Evolutionary conservation across 2,888 invertebrate genomes (phyloP).

Genomic region (Vanessa cardui): DNA sequence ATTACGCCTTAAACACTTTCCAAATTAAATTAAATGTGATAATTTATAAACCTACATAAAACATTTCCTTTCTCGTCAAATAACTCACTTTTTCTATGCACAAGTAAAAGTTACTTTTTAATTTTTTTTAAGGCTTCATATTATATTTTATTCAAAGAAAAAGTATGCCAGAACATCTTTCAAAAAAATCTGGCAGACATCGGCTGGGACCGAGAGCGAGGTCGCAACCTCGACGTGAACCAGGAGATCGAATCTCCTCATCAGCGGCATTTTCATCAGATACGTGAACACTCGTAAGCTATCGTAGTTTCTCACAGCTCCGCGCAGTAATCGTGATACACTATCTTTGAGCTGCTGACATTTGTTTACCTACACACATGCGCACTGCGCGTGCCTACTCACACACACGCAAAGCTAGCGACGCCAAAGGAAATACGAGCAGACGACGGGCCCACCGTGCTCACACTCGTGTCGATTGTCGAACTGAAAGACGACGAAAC

Average conservation of each 20-base stretch:
- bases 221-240: not conserved
- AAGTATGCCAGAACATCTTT: no score
- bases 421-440: no score
- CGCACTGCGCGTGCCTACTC: no score
- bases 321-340: not conserved
- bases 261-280: constrained; percentile 2
- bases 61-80: constrained; percentile 1
- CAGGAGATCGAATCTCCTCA: not conserved
- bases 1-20: constrained; percentile 1
- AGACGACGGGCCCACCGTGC: no score
- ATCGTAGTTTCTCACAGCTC: not conserved
- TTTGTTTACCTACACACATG: no score
- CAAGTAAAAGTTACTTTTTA: not conserved
- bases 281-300: not conserved
- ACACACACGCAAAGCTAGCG: no score
- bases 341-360: not conserved
- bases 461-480: no score
- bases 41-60: not conserved
- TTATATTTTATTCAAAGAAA: not conserved
- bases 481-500: no score
- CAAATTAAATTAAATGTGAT: not conserved
- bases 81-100: not conserved
- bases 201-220: no score
- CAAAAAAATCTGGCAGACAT: no score
- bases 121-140: not conserved